Percentiles rank a stretch among this genome's conserved stretches.
phyloP scores from a whole-genome alignment of 92 coral and sea anemone species.

The Phenganax stokvisi region DNA sequence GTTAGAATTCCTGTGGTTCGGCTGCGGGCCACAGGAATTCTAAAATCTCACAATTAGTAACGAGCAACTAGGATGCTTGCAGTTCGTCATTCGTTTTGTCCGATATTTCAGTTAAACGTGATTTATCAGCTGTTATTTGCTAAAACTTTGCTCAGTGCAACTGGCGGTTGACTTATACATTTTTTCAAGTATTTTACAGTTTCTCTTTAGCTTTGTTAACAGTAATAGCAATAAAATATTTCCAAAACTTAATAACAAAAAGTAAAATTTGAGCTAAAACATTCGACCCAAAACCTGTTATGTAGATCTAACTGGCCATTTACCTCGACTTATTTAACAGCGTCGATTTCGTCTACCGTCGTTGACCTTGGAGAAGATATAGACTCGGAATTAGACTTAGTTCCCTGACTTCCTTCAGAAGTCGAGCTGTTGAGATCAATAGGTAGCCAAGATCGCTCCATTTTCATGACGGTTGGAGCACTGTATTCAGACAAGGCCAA shows the following conservation, averaged over 20 bases:
- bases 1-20: too few relatives aligned
- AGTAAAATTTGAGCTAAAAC: neutral
- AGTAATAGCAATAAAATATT: neutral
- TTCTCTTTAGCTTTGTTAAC: too few relatives aligned
- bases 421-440: conserved; percentile 90
- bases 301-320: neutral
- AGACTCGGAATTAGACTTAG: conserved; percentile 17
- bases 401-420: conserved; percentile 54
- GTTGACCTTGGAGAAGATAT: conserved; percentile 1
- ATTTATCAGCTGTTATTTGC: too few relatives aligned
- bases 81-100: too few relatives aligned
- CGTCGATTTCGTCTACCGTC: conserved; percentile 2
- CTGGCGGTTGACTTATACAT: too few relatives aligned
- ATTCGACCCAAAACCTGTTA: neutral
- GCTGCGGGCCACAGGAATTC: too few relatives aligned
- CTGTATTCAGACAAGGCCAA: conserved; percentile 84
- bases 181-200: too few relatives aligned
- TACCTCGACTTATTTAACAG: neutral
- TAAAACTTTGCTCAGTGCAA: too few relatives aligned
- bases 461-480: conserved; percentile 66
- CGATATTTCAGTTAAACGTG: too few relatives aligned
- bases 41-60: too few relatives aligned
- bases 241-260: neutral
- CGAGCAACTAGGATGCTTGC: too few relatives aligned
- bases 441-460: conserved; percentile 80